These are phyloP conservation scores for Dicycla oo DNA, from an alignment of 2,888 invertebrate species.

Conservation along the genomic window DNA sequence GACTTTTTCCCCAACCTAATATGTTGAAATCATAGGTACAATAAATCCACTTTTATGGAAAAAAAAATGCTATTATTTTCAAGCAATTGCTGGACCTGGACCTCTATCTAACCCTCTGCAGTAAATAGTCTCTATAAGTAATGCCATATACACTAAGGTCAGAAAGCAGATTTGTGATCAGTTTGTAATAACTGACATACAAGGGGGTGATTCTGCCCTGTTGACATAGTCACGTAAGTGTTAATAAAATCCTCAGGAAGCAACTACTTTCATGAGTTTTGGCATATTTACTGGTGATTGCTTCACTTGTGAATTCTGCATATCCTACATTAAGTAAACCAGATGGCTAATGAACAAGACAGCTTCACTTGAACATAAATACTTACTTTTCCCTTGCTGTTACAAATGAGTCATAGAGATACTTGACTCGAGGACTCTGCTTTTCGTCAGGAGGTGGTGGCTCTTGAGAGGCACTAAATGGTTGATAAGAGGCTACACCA, in stretches of 20 bases:
- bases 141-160: background rate
- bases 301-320: background rate
- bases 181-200: background rate
- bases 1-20: too few relatives aligned
- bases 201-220: background rate
- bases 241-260: background rate
- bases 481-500: conserved; percentile 96
- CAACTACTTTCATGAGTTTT: background rate
- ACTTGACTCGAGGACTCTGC: conserved; percentile 91
- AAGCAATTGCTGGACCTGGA: too few relatives aligned
- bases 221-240: background rate
- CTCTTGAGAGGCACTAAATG: conserved; percentile 96
- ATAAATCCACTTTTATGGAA: too few relatives aligned
- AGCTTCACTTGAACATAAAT: background rate
- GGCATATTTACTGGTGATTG: background rate
- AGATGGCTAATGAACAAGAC: background rate
- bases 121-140: background rate
- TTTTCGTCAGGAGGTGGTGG: conserved; percentile 93
- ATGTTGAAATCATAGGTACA: too few relatives aligned
- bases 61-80: too few relatives aligned
- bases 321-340: background rate
- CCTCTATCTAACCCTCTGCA: too few relatives aligned
- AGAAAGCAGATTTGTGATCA: background rate
- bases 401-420: conserved; percentile 90
- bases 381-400: conserved; percentile 87